Base-by-base conservation (phyloP, 92 coral and sea anemone genomes). In the Virgularia gustaviana region DNA sequence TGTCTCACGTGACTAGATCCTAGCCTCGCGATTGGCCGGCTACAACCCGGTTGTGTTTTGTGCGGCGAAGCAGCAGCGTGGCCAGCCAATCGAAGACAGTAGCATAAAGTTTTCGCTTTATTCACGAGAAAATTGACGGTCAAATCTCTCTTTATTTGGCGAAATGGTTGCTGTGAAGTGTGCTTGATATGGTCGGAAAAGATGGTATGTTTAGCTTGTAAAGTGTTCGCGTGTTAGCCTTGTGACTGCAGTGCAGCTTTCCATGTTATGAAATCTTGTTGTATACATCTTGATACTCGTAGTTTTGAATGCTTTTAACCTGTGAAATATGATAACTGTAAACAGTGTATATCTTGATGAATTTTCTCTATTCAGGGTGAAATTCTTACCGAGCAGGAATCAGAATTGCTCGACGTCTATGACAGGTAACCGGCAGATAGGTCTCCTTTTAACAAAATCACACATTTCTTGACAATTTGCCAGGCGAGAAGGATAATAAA, bases 371-470 rank as follows among this genome's bases (percentile, higher is more conserved):
- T 68, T 80, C 94, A 94, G 79, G 99, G 84, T 82, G 96, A 94
- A 80, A 88, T 94, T 85, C 68, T 94, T 88, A 94, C 90, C 89
- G 99, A 94, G 77, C 99, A 96, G 84, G 99, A 94, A 71, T 89
- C 85, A 78, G 99, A 89, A 83, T 70, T 94, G 68, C 85, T 94
- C 73, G 84, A 95, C 72, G 85, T 85, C 52, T 94, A 94, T 81
- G 99, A 94, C 88, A 94, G 99, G 99, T 94, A 76, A 63, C 43
- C 32, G 39, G 71, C 23, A 53, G 20, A 38, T 12, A 36, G 37
- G 25, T 71, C 49, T 20, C 44, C 45, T 54, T 79, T 23, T 23
- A 54, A 45, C 36, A 0, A 43, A 31, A 65, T 5, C 9, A 36
- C 19, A 7, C 34, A 20, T 57, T 24, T 41, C 65, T 74, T 54